Evolutionary conservation across 1,140 invertebrate species (phyloP).

Genomic region (Cataglyphis hispanica): DNA sequence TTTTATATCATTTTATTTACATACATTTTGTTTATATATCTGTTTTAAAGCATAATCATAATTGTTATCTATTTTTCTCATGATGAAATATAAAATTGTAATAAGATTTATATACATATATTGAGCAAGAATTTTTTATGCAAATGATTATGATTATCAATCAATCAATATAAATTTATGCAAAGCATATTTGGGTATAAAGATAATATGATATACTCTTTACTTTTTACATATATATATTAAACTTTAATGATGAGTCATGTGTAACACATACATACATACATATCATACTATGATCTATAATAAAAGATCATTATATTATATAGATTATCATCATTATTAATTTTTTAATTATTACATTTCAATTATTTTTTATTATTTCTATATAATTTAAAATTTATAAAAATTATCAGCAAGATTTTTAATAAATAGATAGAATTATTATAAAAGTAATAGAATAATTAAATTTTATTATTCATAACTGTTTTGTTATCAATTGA

Average conservation of each 20-base stretch:
- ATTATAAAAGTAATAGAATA: neutral
- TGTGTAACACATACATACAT: neutral
- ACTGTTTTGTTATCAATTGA: neutral
- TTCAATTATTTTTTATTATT: neutral
- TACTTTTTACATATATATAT: neutral
- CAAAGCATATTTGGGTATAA: neutral
- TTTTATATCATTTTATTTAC: slow-evolving; percentile 13
- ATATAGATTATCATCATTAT: slow-evolving; percentile 1
- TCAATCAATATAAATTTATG: neutral
- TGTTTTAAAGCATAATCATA: neutral
- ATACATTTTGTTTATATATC: neutral
- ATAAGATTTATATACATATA: neutral
- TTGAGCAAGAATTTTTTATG: neutral
- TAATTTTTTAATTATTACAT: neutral
- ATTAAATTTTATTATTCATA: neutral
- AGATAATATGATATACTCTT: neutral
- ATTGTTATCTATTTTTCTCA: slow-evolving; percentile 25
- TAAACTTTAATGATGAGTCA: neutral
- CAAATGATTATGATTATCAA: neutral
- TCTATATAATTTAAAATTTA: slow-evolving; percentile 10
- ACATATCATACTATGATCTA: neutral
- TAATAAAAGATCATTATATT: neutral
- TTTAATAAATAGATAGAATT: neutral
- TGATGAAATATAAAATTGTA: neutral
- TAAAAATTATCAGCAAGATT: neutral